Conservation (phyloP, 2,113 vertebrate species). For the Chaetura pelagica region DNA sequence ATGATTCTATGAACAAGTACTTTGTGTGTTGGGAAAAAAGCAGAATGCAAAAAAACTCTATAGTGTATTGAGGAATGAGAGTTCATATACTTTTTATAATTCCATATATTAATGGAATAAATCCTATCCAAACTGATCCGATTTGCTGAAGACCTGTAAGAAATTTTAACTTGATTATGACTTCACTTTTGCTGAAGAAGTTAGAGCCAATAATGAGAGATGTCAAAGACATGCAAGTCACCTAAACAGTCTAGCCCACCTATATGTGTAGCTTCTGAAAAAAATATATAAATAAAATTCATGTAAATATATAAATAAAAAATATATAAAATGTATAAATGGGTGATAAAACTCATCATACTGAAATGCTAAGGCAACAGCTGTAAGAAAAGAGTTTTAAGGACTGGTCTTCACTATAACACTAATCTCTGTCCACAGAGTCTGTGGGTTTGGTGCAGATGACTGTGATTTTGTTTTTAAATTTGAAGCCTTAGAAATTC, state of each 20-base stretch:
- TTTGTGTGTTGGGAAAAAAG: neutral
- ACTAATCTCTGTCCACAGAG: neutral
- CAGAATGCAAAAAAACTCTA: neutral
- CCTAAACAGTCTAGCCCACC: neutral
- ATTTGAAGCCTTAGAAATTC: neutral
- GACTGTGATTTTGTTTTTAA: neutral
- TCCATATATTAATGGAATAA: neutral
- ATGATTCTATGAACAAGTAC: neutral
- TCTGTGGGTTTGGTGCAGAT: neutral
- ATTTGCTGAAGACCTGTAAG: neutral
- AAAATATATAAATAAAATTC: neutral
- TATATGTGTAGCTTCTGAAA: neutral
- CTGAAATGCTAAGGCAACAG: neutral
- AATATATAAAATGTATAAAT: neutral
- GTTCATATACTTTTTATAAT: neutral
- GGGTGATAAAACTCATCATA: neutral
- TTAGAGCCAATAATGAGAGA: neutral
- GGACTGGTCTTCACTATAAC: neutral
- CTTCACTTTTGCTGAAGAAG: neutral
- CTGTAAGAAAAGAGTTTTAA: neutral
- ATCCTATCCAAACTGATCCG: neutral
- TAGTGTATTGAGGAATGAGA: neutral
- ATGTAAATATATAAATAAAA: too few species aligned
- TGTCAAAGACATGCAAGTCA: neutral
- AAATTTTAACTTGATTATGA: neutral